These are phyloP conservation scores for Pimephales promelas DNA, from an alignment of 2,113 vertebrate genomes.

Conservation along the genomic window DNA sequence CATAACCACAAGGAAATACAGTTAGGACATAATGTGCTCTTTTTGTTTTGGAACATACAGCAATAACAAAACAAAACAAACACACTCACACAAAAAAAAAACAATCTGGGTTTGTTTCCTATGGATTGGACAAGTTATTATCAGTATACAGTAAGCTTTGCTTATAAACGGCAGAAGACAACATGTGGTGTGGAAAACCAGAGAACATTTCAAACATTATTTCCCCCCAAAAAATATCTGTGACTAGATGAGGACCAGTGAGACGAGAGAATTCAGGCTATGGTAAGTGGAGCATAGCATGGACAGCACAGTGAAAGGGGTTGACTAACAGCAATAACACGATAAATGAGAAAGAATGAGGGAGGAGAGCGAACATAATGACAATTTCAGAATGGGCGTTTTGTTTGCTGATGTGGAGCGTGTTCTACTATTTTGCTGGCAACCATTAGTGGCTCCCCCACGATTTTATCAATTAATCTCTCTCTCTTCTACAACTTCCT, in stretches of 20 bases:
- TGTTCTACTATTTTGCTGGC: constrained; percentile 69
- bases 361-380: constrained; percentile 54
- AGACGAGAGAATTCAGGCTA: constrained; percentile 27
- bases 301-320: constrained; percentile 19
- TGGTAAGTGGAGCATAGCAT: constrained; percentile 11
- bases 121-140: background rate
- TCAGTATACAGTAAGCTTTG: background rate
- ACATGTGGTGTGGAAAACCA: constrained; percentile 30
- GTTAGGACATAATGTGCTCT: too few relatives aligned
- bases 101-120: constrained; percentile 13
- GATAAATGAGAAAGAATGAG: constrained; percentile 19
- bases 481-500: constrained; percentile 25
- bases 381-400: constrained; percentile 63
- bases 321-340: constrained; percentile 33
- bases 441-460: constrained; percentile 46
- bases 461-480: constrained; percentile 20
- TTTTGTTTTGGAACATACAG: too few relatives aligned
- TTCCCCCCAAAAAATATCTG: constrained; percentile 10
- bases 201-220: constrained; percentile 31
- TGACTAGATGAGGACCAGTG: constrained; percentile 8
- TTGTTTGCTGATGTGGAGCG: constrained; percentile 73
- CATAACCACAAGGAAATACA: too few relatives aligned
- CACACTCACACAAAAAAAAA: too few relatives aligned
- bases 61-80: too few relatives aligned
- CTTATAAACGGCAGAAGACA: constrained; percentile 19